Base-by-base conservation (phyloP, 2,113 vertebrate genomes). In the Cyprinodon tularosa region DNA sequence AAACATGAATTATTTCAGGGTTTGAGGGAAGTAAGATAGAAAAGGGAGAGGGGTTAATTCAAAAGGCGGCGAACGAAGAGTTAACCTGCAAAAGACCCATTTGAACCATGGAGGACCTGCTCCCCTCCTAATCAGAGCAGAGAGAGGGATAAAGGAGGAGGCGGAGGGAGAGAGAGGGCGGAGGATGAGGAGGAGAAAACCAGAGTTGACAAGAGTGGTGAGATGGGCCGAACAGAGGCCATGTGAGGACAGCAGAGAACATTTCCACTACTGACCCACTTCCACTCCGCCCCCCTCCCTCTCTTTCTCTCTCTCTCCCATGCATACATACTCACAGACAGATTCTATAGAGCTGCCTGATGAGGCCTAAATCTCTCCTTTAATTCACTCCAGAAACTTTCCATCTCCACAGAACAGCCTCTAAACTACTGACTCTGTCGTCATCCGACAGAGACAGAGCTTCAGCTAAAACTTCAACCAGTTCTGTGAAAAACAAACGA, bases 191-290 rank as follows among this genome's bases (percentile, higher is more conserved):
- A 80, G 45, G 86, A 84, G 81, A 72, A 84, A 81, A 90, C 77
- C 69, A 60, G 63, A 88, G 73, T 73, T 74, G 83, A 86, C 81
- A 71, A 14, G 66, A 88, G 83, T 79, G 69, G 85, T 79, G 86
- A 83, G 80, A 84, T 61, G 62, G 80, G 66, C 80, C 40, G 66
- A 86, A 66, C 82, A 71, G 83, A 82, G 80, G 85, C 85, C 76
- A 38, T 40, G 78, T 44, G 77, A 85, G 84, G 84, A 85, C 74
- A 86, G 66, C 29, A 3, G 57, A 70, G 73, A 84, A 84, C 68
- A 84, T 88, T 74, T 88, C 90, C 82, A 85, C 88, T 88, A 88
- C 81, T 90, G 88, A 91, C 88, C 90, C 85, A 90, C 81, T 88
- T 91, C 78, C 11, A 62, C 74, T 1, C 0, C 6, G 57, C 70